Percentiles rank a stretch among this genome's conserved stretches.
phyloP scores from a whole-genome alignment of 1,140 invertebrate species.

The Vanessa atalanta region DNA sequence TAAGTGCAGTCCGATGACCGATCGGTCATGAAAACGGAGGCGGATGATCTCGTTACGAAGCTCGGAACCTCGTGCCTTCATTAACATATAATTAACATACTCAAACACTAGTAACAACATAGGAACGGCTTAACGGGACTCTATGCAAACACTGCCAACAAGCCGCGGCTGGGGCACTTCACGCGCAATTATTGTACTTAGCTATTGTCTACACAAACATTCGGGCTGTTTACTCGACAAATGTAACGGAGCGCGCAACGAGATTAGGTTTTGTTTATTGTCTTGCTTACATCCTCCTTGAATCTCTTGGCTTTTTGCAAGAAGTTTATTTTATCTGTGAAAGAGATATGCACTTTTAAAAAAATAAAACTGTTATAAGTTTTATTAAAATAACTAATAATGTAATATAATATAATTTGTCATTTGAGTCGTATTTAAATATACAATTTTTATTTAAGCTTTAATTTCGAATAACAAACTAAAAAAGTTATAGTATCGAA shows the following conservation, averaged over 20 bases:
- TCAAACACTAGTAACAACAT: slow-evolving; percentile 72
- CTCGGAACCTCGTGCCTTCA: slow-evolving; percentile 46
- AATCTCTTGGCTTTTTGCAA: slow-evolving; percentile 44
- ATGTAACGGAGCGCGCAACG: slow-evolving; percentile 70
- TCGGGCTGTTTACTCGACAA: slow-evolving; percentile 60
- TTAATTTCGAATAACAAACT: too few species aligned
- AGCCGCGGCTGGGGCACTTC: slow-evolving; percentile 47
- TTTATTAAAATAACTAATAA: too few species aligned
- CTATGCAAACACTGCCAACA: slow-evolving; percentile 54
- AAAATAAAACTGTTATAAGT: too few species aligned
- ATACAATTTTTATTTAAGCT: too few species aligned
- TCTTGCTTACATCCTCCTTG: slow-evolving; percentile 51
- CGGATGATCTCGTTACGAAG: slow-evolving; percentile 70
- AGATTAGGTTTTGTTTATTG: slow-evolving; percentile 73
- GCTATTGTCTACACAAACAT: slow-evolving; percentile 73
- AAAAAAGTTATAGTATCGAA: too few species aligned
- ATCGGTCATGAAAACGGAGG: slow-evolving; percentile 53
- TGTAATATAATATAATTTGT: too few species aligned
- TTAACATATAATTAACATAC: slow-evolving; percentile 78
- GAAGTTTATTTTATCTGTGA: slow-evolving; percentile 37
- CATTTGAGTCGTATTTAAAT: too few species aligned
- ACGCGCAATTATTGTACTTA: slow-evolving; percentile 74
- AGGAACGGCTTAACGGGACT: slow-evolving; percentile 63
- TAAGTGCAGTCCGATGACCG: slow-evolving; percentile 53
- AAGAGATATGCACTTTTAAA: neutral